Conservation (phyloP, 1,140 invertebrate genomes). For the Globodera ellingtonae region DNA sequence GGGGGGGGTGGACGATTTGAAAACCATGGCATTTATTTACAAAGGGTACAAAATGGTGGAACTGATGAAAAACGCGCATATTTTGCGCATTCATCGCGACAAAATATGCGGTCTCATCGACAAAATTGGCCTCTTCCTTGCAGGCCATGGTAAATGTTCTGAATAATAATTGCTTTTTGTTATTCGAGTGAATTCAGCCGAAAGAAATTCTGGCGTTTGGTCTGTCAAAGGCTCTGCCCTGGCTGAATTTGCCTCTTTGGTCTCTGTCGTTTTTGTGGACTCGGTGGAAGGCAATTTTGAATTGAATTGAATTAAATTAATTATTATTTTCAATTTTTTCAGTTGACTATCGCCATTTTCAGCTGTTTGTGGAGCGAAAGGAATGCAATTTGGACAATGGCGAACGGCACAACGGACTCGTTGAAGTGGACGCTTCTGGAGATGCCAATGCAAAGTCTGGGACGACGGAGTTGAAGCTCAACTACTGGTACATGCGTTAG, state of each 20-base stretch:
- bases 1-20: background rate
- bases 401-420: background rate
- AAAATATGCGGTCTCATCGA: slow-evolving; percentile 74
- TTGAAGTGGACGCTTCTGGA: background rate
- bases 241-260: slow-evolving; percentile 45
- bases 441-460: background rate
- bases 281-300: slow-evolving; percentile 29
- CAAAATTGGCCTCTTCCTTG: slow-evolving; percentile 78
- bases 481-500: slow-evolving; percentile 75
- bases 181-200: slow-evolving; percentile 14
- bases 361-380: slow-evolving; percentile 60
- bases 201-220: slow-evolving; percentile 41
- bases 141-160: slow-evolving; percentile 70
- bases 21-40: slow-evolving; percentile 65
- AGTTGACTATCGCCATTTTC: slow-evolving; percentile 47
- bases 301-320: no score
- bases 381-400: background rate
- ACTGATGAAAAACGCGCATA: slow-evolving; percentile 74
- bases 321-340: background rate
- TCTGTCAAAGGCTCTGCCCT: slow-evolving; percentile 41
- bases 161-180: background rate
- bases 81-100: slow-evolving; percentile 69
- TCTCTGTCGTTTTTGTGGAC: slow-evolving; percentile 51
- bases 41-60: slow-evolving; percentile 75
- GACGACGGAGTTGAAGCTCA: slow-evolving; percentile 68